phyloP scores from a whole-genome alignment of 2,888 invertebrate species.

The Pollenia labialis region DNA sequence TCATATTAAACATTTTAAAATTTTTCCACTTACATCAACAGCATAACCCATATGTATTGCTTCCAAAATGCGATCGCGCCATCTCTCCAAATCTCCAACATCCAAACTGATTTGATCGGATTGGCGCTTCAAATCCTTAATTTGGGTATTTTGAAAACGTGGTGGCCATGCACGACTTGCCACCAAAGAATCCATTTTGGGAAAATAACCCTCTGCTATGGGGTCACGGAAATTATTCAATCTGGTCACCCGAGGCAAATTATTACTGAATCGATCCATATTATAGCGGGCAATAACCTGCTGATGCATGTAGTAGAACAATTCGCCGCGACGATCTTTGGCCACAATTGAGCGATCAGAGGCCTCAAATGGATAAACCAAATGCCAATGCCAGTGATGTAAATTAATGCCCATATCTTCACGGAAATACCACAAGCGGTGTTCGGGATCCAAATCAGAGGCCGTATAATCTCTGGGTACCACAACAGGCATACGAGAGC shows the following conservation, averaged over 20 bases:
- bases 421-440: constrained; percentile 86
- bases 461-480: constrained; percentile 90
- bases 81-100: constrained; percentile 89
- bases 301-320: constrained; percentile 92
- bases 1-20: neutral
- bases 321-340: constrained; percentile 91
- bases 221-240: constrained; percentile 88
- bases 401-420: constrained; percentile 85
- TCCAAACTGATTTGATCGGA: constrained; percentile 88
- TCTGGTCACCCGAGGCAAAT: constrained; percentile 87
- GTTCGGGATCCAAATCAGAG: constrained; percentile 90
- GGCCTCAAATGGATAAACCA: constrained; percentile 91
- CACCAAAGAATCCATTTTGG: constrained; percentile 91
- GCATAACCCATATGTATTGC: constrained; percentile 88
- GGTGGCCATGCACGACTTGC: constrained; percentile 91
- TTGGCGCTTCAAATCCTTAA: constrained; percentile 88
- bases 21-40: constrained; percentile 85
- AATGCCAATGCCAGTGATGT: constrained; percentile 86
- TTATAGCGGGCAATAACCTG: constrained; percentile 88
- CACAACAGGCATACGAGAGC: constrained; percentile 87
- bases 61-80: constrained; percentile 90
- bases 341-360: constrained; percentile 85
- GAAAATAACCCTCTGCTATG: constrained; percentile 92
- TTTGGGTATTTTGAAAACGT: constrained; percentile 86
- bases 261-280: constrained; percentile 90